phyloP scores from a whole-genome alignment of 2,113 vertebrate species.

The Motacilla tschutschensis region DNA sequence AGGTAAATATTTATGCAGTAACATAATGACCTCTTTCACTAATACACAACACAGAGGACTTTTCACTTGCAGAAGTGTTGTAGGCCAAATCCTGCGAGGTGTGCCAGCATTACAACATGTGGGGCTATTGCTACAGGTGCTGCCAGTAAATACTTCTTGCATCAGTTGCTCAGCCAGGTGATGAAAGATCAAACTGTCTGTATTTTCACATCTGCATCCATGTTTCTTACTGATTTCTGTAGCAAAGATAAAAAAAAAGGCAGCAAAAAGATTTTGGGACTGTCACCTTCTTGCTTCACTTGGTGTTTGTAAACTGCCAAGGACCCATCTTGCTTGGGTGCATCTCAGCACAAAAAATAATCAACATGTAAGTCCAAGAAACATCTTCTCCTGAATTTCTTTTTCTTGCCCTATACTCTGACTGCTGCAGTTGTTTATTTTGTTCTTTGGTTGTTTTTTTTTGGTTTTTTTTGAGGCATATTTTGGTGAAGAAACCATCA shows the following conservation, averaged over 20 bases:
- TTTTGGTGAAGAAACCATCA: not conserved
- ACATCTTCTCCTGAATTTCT: not conserved
- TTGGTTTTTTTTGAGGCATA: not conserved
- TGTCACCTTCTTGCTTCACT: not conserved
- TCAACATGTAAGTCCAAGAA: not conserved
- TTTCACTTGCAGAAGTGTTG: not conserved
- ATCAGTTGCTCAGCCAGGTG: slow-evolving; percentile 8
- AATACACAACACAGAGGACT: not conserved
- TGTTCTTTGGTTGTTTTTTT: not conserved
- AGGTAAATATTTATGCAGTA: slow-evolving; percentile 49
- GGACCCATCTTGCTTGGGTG: not conserved
- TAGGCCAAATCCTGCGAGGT: slow-evolving; percentile 5
- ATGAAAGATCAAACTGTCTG: slow-evolving; percentile 16
- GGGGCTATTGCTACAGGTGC: slow-evolving; percentile 33
- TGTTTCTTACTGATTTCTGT: not conserved
- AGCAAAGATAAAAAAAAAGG: not conserved
- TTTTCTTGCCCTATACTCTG: not conserved
- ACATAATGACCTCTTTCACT: slow-evolving; percentile 33
- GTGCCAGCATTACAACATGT: slow-evolving; percentile 29
- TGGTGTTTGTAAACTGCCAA: not conserved
- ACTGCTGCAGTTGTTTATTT: not conserved
- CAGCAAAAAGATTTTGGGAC: not conserved
- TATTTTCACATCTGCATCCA: not conserved
- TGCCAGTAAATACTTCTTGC: slow-evolving; percentile 28
- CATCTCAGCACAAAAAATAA: not conserved